Evolutionary conservation across 2,888 invertebrate species (phyloP).

Genomic region (Coenonympha arcania): DNA sequence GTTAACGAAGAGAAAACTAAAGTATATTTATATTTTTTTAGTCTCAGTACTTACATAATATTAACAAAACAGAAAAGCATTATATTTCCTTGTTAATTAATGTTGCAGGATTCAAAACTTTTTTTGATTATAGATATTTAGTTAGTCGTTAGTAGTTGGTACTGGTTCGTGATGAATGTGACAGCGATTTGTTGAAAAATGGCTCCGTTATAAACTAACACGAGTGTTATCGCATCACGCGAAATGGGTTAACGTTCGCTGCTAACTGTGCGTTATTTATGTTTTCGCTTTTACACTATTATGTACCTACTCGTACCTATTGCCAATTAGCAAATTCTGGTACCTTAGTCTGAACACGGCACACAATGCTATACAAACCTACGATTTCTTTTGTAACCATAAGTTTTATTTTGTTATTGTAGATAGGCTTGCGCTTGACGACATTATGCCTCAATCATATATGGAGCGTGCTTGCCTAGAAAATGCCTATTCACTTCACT

Average conservation of each 20-base stretch:
- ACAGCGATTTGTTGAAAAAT: slow-evolving; percentile 31
- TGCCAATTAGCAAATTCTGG: neutral
- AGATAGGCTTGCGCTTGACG: too few relatives aligned
- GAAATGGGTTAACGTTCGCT: slow-evolving; percentile 16
- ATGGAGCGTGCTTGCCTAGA: too few relatives aligned
- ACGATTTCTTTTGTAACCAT: neutral
- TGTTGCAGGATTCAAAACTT: neutral
- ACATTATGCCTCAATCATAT: too few relatives aligned
- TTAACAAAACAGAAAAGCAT: too few relatives aligned
- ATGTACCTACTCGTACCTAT: neutral
- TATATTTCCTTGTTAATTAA: too few relatives aligned
- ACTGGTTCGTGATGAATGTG: slow-evolving; percentile 28
- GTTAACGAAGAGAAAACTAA: too few relatives aligned
- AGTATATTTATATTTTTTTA: too few relatives aligned
- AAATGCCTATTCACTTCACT: too few relatives aligned
- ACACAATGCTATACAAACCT: too few relatives aligned
- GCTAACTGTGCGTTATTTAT: neutral
- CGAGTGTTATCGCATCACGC: slow-evolving; percentile 14
- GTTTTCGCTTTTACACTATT: too few relatives aligned
- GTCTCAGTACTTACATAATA: too few relatives aligned
- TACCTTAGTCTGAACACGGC: neutral
- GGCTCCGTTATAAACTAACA: slow-evolving; percentile 21
- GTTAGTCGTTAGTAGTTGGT: slow-evolving; percentile 12
- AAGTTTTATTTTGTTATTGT: too few relatives aligned
- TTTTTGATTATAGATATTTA: slow-evolving; percentile 6